These are phyloP conservation scores for Bellardia pandia DNA, from an alignment of 2,888 invertebrate genomes.

Conservation along the genomic window DNA sequence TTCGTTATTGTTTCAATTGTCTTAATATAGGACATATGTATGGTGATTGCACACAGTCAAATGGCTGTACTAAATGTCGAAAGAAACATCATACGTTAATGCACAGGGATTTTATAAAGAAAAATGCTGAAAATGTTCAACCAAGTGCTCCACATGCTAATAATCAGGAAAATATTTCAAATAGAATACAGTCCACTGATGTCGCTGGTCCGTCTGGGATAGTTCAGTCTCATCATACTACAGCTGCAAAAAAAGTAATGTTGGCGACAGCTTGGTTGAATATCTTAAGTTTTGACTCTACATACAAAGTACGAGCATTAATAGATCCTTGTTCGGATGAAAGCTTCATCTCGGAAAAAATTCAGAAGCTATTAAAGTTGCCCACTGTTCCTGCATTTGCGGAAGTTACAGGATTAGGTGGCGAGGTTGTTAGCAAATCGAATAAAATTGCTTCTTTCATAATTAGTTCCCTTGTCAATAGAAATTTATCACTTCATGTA, in stretches of 20 bases:
- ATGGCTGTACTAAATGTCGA: conserved; percentile 4
- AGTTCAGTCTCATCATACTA: not conserved
- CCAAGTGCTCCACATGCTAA: not conserved
- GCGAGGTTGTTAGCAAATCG: not conserved
- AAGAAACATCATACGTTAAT: not conserved
- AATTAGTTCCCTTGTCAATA: not conserved
- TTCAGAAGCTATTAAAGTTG: not conserved
- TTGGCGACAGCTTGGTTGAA: not conserved
- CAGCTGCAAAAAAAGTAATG: not conserved
- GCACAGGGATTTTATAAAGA: no score
- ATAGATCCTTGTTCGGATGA: conserved; percentile 25
- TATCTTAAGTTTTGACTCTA: not conserved
- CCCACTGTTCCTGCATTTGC: not conserved
- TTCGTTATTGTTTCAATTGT: not conserved
- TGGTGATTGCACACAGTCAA: not conserved
- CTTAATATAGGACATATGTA: not conserved
- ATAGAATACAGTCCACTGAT: not conserved
- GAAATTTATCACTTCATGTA: not conserved
- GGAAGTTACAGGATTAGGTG: conserved; percentile 12
- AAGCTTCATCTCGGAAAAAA: not conserved
- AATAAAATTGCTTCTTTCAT: not conserved
- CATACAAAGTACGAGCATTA: not conserved
- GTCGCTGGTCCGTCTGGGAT: not conserved
- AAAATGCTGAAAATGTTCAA: not conserved
- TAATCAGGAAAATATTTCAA: not conserved